phyloP scores from a whole-genome alignment of 2,113 vertebrate genomes.

The Misgurnus anguillicaudatus region DNA sequence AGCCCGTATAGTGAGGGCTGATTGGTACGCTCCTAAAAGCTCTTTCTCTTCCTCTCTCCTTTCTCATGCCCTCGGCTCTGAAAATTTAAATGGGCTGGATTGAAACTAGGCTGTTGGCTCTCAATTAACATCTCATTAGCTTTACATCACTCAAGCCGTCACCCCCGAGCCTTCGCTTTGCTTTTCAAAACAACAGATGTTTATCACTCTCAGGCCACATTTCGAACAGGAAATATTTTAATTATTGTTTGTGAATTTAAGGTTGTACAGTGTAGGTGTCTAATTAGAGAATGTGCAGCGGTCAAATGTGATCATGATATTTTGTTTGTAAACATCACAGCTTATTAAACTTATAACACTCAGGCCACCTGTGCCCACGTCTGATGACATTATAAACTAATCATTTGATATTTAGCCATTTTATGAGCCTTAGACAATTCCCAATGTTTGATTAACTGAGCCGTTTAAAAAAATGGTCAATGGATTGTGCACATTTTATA shows the following conservation, averaged over 20 bases:
- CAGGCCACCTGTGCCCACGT: background rate
- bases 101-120: slow-evolving; percentile 29
- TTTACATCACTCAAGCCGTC: slow-evolving; percentile 27
- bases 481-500: too few relatives aligned
- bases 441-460: background rate
- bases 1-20: slow-evolving; percentile 32
- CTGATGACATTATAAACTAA: background rate
- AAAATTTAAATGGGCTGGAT: slow-evolving; percentile 24
- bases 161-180: background rate
- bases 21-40: background rate
- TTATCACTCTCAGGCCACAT: slow-evolving; percentile 10
- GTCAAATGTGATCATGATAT: background rate
- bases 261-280: background rate
- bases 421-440: background rate
- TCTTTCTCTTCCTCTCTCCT: background rate
- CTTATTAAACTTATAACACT: background rate
- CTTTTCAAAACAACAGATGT: slow-evolving; percentile 29
- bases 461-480: too few relatives aligned
- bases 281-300: slow-evolving; percentile 13
- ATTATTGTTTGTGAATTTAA: slow-evolving; percentile 9
- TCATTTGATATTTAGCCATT: background rate
- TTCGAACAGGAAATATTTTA: slow-evolving; percentile 24
- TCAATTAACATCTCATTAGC: slow-evolving; percentile 54
- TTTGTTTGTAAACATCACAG: background rate
- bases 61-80: slow-evolving; percentile 32